Evolutionary conservation across 2,113 vertebrate species (phyloP).

Genomic region (Lagopus leucura): DNA sequence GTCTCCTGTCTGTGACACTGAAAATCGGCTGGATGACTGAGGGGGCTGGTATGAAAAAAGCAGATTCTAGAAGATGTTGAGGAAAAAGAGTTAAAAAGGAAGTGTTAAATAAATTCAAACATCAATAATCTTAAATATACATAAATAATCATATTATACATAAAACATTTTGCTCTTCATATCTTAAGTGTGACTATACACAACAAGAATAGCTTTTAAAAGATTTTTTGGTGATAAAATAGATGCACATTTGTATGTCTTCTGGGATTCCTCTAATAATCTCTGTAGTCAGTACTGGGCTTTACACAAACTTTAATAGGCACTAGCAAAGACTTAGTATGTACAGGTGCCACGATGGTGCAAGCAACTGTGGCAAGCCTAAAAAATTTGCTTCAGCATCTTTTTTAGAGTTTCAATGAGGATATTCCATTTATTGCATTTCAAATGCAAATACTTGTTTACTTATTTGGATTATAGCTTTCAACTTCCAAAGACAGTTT

Average conservation of each 20-base stretch:
- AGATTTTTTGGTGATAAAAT: background rate
- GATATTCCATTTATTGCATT: background rate
- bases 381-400: background rate
- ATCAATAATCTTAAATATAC: background rate
- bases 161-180: background rate
- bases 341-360: background rate
- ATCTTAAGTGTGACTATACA: background rate
- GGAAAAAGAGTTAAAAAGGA: background rate
- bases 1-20: conserved; percentile 96
- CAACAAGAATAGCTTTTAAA: background rate
- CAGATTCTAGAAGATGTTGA: conserved; percentile 83
- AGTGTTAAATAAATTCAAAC: background rate
- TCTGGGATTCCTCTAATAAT: background rate
- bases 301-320: background rate
- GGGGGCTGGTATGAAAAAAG: conserved; percentile 97
- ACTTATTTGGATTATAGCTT: conserved; percentile 14
- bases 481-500: background rate
- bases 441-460: background rate
- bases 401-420: background rate
- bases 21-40: conserved; percentile 93
- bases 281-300: background rate
- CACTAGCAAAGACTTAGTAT: background rate
- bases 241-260: background rate
- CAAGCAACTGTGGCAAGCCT: background rate
- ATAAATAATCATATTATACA: background rate